Evolutionary conservation across 2,113 vertebrate species (phyloP).

Genomic region (Hymenochirus boettgeri): DNA sequence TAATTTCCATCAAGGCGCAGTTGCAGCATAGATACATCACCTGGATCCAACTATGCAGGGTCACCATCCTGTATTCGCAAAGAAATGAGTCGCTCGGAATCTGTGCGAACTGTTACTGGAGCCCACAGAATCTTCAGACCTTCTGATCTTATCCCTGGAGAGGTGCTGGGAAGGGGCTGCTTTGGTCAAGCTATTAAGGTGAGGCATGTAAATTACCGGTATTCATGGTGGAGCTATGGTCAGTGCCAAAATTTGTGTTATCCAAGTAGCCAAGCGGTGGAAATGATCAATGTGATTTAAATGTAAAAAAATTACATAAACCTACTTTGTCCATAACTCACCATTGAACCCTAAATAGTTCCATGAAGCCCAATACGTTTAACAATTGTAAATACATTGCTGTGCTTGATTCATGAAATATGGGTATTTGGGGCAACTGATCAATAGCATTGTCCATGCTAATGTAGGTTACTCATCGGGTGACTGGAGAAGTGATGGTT

Average conservation of each 20-base stretch:
- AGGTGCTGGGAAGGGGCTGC: conserved; percentile 92
- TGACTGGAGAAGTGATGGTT: conserved; percentile 96
- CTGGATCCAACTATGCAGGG: conserved; percentile 68
- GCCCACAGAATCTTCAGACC: conserved; percentile 92
- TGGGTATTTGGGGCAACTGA: too few species aligned
- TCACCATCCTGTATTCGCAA: conserved; percentile 80
- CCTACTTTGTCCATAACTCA: too few species aligned
- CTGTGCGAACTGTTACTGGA: conserved; percentile 75
- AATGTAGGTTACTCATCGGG: conserved; percentile 83
- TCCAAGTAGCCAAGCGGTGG: too few species aligned
- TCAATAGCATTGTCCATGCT: too few species aligned
- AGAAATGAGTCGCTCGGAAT: conserved; percentile 88
- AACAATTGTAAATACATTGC: too few species aligned
- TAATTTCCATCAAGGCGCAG: conserved; percentile 67
- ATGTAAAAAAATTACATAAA: too few species aligned
- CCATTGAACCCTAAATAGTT: too few species aligned
- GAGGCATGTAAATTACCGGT: conserved; percentile 8
- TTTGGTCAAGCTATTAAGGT: conserved; percentile 98
- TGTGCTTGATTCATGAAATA: too few species aligned
- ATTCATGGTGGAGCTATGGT: too few species aligned
- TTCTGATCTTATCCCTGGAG: conserved; percentile 92
- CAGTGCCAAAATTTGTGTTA: too few species aligned
- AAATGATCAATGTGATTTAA: too few species aligned
- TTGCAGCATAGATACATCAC: conserved; percentile 90
- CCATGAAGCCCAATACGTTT: too few species aligned